Evolutionary conservation across 2,113 vertebrate genomes (phyloP), one percentile per base, ranked within the genome.

Genomic region (Gnathonemus echidnorhynchus): DNA sequence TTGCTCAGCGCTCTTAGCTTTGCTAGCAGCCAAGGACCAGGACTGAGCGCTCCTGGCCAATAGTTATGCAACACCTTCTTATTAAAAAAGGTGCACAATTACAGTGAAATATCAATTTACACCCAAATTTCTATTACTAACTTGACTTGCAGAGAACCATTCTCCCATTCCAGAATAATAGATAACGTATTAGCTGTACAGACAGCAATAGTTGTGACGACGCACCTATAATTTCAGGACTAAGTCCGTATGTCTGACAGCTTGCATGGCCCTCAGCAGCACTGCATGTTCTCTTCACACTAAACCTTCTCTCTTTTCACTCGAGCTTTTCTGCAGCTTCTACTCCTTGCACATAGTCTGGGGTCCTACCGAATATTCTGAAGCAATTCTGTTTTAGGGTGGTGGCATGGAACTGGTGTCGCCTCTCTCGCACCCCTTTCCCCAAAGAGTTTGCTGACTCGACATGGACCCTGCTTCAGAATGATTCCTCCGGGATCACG

Each of bases 311-410:
- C 97, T 96, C 95, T 92, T 88, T 89, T 95, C 96, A 96, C 96
- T 95, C 95, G 93, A 96, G 96, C 96, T 96, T 96, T 93, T 96
- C 96, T 96, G 95, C 96, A 97, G 97, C 97, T 94, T 96, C 93
- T 95, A 93, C 95, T 95, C 95, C 95, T 97, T 97, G 95, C 94
- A 93, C 88, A 94, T 31, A 66, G 49, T 52, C 48, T 46, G 8
- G 46, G 19, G 31, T 50, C 89, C 58, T 35, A 27, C 94, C 96
- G 97, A 97, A 97, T 97, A 97, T 96, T 97, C 96, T 98, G 97
- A 96, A 95, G 97, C 96, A 97, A 97, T 98, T 97, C 98, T 98
- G 97, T 97, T 98, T 98, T 97, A 97, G 97, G 96, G 94, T 95
- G 97, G 97, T 98, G 98, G 97, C 98, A 98, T 99, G 97, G 97